Evolutionary conservation across 2,797 vertebrate species (phyloP).

Genomic region (Natrix natrix): DNA sequence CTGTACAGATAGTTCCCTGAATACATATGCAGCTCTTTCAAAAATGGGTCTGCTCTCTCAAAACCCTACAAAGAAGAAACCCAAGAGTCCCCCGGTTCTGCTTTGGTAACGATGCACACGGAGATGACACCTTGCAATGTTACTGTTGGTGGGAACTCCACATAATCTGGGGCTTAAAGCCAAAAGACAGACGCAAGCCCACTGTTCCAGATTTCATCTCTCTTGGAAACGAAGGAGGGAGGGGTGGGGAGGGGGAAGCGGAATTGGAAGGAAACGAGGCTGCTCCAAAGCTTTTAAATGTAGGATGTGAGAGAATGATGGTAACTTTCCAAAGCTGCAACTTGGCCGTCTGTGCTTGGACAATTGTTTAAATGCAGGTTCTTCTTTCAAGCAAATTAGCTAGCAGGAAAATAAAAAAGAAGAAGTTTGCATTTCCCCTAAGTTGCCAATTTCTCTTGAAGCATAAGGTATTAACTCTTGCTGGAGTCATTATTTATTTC

Average conservation of each 20-base stretch:
- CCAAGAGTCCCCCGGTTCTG: constrained; percentile 8
- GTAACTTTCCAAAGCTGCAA: neutral
- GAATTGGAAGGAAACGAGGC: constrained; percentile 38
- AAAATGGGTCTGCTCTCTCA: constrained; percentile 24
- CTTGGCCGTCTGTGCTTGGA: constrained; percentile 7
- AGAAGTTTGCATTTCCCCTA: neutral
- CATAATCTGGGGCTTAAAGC: constrained; percentile 28
- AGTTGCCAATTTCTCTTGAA: constrained; percentile 16
- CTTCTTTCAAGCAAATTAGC: constrained; percentile 6
- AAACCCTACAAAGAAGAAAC: constrained; percentile 45
- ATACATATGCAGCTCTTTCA: constrained; percentile 20
- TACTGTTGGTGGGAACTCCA: constrained; percentile 5
- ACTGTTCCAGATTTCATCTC: constrained; percentile 53
- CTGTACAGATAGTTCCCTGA: constrained; percentile 37
- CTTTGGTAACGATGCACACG: neutral
- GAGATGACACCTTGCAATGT: constrained; percentile 47
- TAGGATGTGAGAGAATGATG: neutral
- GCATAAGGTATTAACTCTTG: accelerated
- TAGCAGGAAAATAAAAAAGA: constrained; percentile 10
- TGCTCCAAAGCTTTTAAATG: neutral
- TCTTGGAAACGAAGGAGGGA: constrained; percentile 31
- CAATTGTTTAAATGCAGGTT: neutral
- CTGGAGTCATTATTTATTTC: constrained; percentile 29
- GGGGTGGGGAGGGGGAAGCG: neutral
- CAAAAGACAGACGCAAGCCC: constrained; percentile 49